These are phyloP conservation scores for Lanistes nyassanus DNA, from an alignment of 1,140 invertebrate genomes.

Conservation along the genomic window DNA sequence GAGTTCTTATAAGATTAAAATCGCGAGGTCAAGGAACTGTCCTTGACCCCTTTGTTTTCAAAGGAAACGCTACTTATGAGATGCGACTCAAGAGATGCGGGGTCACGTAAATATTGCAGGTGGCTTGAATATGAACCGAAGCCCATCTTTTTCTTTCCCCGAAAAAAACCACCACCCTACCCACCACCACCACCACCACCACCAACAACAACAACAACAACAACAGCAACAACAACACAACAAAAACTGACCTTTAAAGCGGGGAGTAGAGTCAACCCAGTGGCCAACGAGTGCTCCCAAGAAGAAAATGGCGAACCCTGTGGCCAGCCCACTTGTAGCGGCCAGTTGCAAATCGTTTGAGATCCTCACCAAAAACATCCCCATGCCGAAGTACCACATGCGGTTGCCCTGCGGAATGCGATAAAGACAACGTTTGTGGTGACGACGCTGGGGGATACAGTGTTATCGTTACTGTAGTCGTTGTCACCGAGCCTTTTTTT, in stretches of 20 bases:
- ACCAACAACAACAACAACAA: neutral
- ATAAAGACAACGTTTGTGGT: neutral
- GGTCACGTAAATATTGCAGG: too few relatives aligned
- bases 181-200: too few relatives aligned
- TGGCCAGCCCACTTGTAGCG: constrained; percentile 65
- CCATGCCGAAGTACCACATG: constrained; percentile 73
- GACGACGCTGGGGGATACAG: neutral
- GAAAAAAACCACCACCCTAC: too few relatives aligned
- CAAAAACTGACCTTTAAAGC: constrained; percentile 65
- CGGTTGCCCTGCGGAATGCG: constrained; percentile 67
- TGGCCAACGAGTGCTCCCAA: constrained; percentile 69
- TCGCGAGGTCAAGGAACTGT: too few relatives aligned
- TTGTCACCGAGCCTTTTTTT: neutral
- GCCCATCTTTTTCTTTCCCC: too few relatives aligned
- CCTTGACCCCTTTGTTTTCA: too few relatives aligned
- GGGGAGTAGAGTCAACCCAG: constrained; percentile 69
- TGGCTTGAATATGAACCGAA: too few relatives aligned
- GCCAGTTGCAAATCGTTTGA: constrained; percentile 59
- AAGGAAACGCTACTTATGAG: too few relatives aligned
- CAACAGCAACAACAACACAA: constrained; percentile 8
- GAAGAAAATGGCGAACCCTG: constrained; percentile 65
- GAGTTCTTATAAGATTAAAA: too few relatives aligned
- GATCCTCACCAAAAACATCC: constrained; percentile 69
- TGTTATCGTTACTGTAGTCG: neutral
- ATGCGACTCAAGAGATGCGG: too few relatives aligned